These are phyloP conservation scores for Athripsodes cinereus DNA, from an alignment of 2,888 invertebrate genomes.

Conservation along the genomic window DNA sequence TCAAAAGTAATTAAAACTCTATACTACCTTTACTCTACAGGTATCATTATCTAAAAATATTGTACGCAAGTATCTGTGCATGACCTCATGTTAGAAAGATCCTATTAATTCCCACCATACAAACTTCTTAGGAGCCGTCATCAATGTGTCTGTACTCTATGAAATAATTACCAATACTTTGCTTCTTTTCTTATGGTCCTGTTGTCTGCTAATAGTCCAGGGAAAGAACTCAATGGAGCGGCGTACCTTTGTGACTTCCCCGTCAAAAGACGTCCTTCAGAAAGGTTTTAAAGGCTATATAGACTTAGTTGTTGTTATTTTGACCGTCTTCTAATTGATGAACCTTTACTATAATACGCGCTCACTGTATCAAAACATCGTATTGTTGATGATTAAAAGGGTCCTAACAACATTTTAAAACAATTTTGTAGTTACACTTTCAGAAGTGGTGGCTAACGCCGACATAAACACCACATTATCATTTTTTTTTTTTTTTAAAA, in stretches of 20 bases:
- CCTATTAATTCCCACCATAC: background rate
- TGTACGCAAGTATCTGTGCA: too few species aligned
- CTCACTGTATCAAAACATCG: too few species aligned
- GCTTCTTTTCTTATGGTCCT: background rate
- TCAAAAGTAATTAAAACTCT: too few species aligned
- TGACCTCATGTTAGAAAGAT: too few species aligned
- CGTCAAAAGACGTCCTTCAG: background rate
- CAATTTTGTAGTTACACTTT: too few species aligned
- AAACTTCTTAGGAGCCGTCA: background rate
- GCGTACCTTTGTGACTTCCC: background rate
- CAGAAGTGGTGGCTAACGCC: too few species aligned
- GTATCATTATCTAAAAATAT: too few species aligned
- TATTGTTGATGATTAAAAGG: too few species aligned
- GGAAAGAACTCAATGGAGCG: background rate
- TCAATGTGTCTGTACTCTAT: background rate
- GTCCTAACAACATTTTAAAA: too few species aligned
- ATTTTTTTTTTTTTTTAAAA: too few species aligned
- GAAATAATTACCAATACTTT: background rate
- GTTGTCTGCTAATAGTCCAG: conserved; percentile 1
- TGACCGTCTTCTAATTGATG: background rate
- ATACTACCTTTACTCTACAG: too few species aligned
- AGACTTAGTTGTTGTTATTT: background rate
- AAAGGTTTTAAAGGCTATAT: background rate
- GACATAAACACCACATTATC: too few species aligned
- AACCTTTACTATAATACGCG: background rate